phyloP scores from a whole-genome alignment of 2,113 vertebrate genomes.

The Phasianus colchicus region DNA sequence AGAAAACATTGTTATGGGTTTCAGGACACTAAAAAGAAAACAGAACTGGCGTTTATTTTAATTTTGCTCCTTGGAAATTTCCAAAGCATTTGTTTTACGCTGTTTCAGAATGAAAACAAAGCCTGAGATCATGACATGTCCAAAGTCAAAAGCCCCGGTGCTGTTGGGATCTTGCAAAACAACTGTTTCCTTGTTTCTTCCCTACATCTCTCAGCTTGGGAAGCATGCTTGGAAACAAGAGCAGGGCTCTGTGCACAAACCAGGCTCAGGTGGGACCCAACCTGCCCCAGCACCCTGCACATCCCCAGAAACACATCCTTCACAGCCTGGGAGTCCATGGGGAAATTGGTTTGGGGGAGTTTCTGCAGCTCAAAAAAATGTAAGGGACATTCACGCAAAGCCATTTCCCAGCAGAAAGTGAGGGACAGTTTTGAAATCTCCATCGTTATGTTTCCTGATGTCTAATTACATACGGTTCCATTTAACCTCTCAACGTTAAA shows the following conservation, averaged over 20 bases:
- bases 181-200: neutral
- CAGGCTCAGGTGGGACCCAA: neutral
- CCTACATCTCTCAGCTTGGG: neutral
- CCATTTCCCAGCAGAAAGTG: rapidly evolving
- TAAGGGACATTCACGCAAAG: neutral
- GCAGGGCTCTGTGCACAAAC: neutral
- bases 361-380: rapidly evolving
- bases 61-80: neutral
- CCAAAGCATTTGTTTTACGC: neutral
- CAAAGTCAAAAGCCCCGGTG: neutral
- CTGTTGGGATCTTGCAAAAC: neutral
- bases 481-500: neutral
- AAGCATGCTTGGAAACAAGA: neutral
- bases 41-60: neutral
- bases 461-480: neutral
- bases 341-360: rapidly evolving
- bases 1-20: neutral
- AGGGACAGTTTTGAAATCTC: neutral
- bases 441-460: neutral
- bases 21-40: neutral
- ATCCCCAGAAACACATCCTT: neutral
- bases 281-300: neutral
- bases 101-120: neutral
- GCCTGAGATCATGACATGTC: rapidly evolving
- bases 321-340: rapidly evolving